A percentile compares a stretch with the other conserved stretches of the same genome.
These are phyloP conservation scores for Pseudonaja textilis DNA, from an alignment of 2,113 vertebrate genomes.

Conservation along the genomic window DNA sequence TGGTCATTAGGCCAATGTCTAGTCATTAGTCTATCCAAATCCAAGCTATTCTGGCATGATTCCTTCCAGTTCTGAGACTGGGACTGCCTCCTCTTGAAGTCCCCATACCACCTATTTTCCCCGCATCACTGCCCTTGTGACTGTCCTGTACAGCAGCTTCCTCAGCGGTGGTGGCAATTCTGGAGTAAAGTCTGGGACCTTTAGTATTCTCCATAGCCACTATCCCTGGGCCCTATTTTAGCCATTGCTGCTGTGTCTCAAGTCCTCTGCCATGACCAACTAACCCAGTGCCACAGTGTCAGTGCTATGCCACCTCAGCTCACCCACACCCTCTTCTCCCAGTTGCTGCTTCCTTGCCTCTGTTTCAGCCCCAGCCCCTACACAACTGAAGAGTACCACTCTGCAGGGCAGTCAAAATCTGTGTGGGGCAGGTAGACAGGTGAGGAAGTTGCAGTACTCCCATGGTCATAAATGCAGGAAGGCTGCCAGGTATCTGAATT, in stretches of 20 bases:
- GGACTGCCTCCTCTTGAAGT: background rate
- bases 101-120: background rate
- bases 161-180: background rate
- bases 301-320: background rate
- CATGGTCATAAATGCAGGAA: background rate
- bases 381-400: background rate
- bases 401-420: background rate
- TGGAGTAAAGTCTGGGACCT: background rate
- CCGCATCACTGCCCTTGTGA: background rate
- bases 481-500: background rate
- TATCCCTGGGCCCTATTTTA: background rate
- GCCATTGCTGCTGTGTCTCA: background rate
- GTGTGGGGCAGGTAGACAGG: background rate
- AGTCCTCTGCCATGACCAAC: background rate
- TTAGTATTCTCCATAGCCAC: background rate
- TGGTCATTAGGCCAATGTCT: background rate
- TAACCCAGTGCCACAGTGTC: background rate
- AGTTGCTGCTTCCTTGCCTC: background rate
- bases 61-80: background rate
- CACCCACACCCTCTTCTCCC: background rate
- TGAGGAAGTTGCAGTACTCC: background rate
- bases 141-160: background rate
- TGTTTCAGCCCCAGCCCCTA: background rate
- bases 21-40: background rate
- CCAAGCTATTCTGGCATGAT: background rate